Evolutionary conservation across 2,113 vertebrate genomes (phyloP).

Genomic region (Boleophthalmus pectinirostris): DNA sequence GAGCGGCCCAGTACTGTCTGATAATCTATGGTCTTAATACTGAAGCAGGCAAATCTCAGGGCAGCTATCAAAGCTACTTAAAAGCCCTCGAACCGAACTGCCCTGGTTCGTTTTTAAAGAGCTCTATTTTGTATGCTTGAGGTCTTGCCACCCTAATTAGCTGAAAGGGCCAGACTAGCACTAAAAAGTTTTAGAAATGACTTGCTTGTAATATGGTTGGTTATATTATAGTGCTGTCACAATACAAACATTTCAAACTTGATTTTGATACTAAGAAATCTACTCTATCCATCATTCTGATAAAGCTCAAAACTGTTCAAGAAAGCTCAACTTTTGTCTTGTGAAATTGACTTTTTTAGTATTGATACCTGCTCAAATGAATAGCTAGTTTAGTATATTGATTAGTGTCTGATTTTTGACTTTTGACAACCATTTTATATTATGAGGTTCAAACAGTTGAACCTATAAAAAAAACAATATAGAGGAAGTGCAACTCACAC

Average conservation of each 20-base stretch:
- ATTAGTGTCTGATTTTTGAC: no score
- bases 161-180: background rate
- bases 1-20: conserved; percentile 32
- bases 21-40: conserved; percentile 62
- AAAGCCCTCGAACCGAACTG: background rate
- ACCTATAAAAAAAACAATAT: no score
- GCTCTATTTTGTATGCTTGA: conserved; percentile 3
- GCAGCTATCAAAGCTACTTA: conserved; percentile 39
- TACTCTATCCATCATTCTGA: no score
- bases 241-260: no score
- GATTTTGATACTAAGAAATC: no score
- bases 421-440: background rate
- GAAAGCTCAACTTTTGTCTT: no score
- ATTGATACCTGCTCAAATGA: no score
- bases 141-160: background rate
- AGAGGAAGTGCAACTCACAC: no score
- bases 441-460: background rate
- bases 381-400: no score
- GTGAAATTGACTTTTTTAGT: no score
- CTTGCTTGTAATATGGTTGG: background rate
- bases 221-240: background rate
- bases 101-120: conserved; percentile 13
- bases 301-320: no score
- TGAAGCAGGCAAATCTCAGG: conserved; percentile 48
- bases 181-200: background rate